Percentiles rank a stretch among this genome's conserved stretches.
Conservation (phyloP, 1,140 invertebrate genomes). For the Formica exsecta region DNA sequence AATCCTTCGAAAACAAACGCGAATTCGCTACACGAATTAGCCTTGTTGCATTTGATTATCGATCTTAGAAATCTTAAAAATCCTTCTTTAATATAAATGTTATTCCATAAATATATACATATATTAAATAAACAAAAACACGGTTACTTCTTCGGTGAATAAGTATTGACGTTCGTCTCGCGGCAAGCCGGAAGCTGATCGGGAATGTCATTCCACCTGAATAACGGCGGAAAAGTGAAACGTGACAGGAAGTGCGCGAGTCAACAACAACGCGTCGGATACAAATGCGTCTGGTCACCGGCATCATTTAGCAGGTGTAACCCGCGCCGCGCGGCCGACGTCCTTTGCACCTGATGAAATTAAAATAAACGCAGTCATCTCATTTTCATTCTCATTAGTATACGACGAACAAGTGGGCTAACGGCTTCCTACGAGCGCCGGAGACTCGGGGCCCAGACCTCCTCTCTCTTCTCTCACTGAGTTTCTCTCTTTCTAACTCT, state of each 20-base stretch:
- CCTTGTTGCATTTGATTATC: neutral
- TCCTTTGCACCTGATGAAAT: slow-evolving; percentile 85
- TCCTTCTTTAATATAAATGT: too few species aligned
- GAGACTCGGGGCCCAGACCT: slow-evolving; percentile 59
- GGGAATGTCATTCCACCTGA: neutral
- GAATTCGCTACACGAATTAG: neutral
- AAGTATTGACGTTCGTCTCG: slow-evolving; percentile 1
- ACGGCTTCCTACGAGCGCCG: slow-evolving; percentile 79
- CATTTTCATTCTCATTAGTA: slow-evolving; percentile 86
- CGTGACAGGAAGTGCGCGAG: slow-evolving; percentile 43
- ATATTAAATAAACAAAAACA: neutral
- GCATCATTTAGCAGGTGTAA: slow-evolving; percentile 67
- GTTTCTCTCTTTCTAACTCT: slow-evolving; percentile 17
- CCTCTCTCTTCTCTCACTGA: slow-evolving; percentile 27
- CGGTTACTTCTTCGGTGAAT: neutral
- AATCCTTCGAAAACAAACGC: neutral
- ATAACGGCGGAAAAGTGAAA: slow-evolving; percentile 40
- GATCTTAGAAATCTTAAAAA: too few species aligned
- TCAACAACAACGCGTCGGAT: slow-evolving; percentile 45
- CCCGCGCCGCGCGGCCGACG: slow-evolving; percentile 45
- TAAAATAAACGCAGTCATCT: slow-evolving; percentile 85
- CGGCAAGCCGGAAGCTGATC: slow-evolving; percentile 7
- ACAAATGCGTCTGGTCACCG: slow-evolving; percentile 39
- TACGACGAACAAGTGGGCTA: slow-evolving; percentile 84
- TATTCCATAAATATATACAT: too few species aligned